Conservation (phyloP, 1,140 invertebrate species). For the Steinernema feltiae region DNA sequence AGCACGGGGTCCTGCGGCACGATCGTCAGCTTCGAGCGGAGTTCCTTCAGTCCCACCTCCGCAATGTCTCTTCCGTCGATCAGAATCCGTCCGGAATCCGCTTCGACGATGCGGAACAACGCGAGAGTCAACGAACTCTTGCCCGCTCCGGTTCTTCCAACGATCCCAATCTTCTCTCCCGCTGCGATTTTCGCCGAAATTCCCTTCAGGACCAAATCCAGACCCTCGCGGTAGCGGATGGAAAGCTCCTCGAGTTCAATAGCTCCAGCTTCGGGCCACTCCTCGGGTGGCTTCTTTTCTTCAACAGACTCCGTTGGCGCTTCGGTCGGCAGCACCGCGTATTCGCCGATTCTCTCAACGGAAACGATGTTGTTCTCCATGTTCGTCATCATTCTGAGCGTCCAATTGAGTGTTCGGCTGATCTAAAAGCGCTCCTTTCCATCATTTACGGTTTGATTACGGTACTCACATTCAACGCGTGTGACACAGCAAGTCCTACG, state of each 20-base stretch:
- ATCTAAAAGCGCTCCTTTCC: constrained; percentile 15
- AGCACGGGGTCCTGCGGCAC: constrained; percentile 72
- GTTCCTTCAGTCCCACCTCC: constrained; percentile 66
- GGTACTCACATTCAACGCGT: constrained; percentile 48
- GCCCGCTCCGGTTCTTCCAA: constrained; percentile 63
- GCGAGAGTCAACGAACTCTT: constrained; percentile 62
- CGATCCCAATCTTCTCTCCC: constrained; percentile 61
- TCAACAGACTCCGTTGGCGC: constrained; percentile 1
- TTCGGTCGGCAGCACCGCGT: constrained; percentile 21
- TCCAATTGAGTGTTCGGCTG: constrained; percentile 22
- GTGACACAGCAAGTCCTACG: constrained; percentile 56
- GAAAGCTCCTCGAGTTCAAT: constrained; percentile 56
- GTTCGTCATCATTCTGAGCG: constrained; percentile 32
- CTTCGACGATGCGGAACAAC: constrained; percentile 62
- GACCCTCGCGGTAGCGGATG: constrained; percentile 56
- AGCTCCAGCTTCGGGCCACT: constrained; percentile 59
- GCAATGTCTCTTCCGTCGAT: constrained; percentile 69
- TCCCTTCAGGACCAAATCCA: constrained; percentile 59
- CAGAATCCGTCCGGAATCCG: constrained; percentile 59
- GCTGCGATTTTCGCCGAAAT: constrained; percentile 26
- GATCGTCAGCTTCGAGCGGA: constrained; percentile 72
- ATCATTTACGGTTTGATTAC: too few species aligned
- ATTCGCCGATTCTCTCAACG: constrained; percentile 31
- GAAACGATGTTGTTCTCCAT: constrained; percentile 40
- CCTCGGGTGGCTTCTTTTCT: constrained; percentile 17